Evolutionary conservation across 2,797 vertebrate genomes (phyloP).

Genomic region (Myiothlypis chrysogaster): DNA sequence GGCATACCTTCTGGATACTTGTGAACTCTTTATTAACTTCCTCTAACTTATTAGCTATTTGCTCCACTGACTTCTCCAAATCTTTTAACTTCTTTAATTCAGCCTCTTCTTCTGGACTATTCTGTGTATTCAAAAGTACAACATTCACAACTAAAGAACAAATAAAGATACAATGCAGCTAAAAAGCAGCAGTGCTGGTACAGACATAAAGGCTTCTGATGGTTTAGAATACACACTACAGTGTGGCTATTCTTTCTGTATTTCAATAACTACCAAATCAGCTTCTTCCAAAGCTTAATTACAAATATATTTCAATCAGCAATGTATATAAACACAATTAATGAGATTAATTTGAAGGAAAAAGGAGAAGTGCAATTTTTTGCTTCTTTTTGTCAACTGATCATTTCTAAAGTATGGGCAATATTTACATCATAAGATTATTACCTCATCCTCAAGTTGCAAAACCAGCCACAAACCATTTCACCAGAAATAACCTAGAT

Average conservation of each 20-base stretch:
- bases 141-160: constrained; percentile 19
- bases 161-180: background rate
- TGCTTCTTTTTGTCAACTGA: background rate
- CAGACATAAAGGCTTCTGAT: background rate
- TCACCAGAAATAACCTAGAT: background rate
- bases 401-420: background rate
- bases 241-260: background rate
- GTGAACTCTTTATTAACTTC: constrained; percentile 89
- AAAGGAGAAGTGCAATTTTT: background rate
- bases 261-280: background rate
- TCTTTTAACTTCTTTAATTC: constrained; percentile 95
- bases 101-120: constrained; percentile 91
- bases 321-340: background rate
- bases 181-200: background rate
- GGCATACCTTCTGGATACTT: constrained; percentile 91
- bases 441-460: background rate
- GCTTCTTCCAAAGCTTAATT: background rate
- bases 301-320: background rate
- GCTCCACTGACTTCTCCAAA: constrained; percentile 92
- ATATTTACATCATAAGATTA: background rate
- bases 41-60: constrained; percentile 88
- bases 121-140: constrained; percentile 77
- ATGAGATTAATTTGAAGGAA: background rate
- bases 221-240: background rate
- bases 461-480: background rate